phyloP scores from a whole-genome alignment of 2,797 vertebrate species.

The Lateolabrax maculatus region DNA sequence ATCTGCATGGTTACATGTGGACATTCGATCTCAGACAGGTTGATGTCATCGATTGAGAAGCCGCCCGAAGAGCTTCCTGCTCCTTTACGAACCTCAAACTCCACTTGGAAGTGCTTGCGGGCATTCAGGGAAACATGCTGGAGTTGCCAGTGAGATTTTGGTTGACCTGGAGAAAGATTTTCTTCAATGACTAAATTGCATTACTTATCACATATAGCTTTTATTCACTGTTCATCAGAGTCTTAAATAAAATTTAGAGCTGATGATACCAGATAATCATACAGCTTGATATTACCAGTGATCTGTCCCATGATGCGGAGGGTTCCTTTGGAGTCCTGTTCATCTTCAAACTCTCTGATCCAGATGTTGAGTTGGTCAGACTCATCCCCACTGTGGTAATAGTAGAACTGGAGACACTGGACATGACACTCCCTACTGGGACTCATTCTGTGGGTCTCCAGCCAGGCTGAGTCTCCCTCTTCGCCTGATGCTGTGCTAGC shows the following conservation, averaged over 20 bases:
- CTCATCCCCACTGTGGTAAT: constrained; percentile 84
- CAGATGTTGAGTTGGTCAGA: constrained; percentile 85
- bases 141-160: constrained; percentile 84
- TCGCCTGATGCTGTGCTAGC: constrained; percentile 74
- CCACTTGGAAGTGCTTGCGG: constrained; percentile 83
- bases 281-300: constrained; percentile 45
- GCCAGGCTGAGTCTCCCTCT: constrained; percentile 71
- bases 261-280: constrained; percentile 2
- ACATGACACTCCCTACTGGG: constrained; percentile 82
- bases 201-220: neutral
- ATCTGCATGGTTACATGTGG: constrained; percentile 87
- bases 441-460: constrained; percentile 85
- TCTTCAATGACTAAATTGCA: fast-evolving
- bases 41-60: constrained; percentile 92
- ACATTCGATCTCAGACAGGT: constrained; percentile 88
- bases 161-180: constrained; percentile 56
- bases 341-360: constrained; percentile 84
- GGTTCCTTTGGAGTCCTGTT: constrained; percentile 28
- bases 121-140: constrained; percentile 82
- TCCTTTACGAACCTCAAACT: constrained; percentile 87
- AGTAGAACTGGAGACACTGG: constrained; percentile 92
- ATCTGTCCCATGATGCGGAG: constrained; percentile 56
- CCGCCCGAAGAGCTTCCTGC: constrained; percentile 82
- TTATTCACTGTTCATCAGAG: neutral
- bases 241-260: neutral